Evolutionary conservation across 1,140 invertebrate genomes (phyloP).

Genomic region (Cyclina sinensis): DNA sequence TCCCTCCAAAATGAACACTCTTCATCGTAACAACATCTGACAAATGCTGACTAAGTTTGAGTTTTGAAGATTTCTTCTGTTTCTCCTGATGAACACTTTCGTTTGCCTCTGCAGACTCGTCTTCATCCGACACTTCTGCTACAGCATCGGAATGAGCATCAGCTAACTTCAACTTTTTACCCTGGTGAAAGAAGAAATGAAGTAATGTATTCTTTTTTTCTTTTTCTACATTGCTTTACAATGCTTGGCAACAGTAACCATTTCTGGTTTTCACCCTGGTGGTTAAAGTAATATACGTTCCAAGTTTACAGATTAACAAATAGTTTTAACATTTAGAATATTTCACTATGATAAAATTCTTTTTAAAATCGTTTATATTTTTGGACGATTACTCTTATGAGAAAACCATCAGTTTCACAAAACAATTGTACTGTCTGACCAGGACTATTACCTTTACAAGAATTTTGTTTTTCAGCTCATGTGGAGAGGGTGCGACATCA

Average conservation of each 20-base stretch:
- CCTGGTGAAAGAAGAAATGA: neutral
- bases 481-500: constrained; percentile 76
- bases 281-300: too few relatives aligned
- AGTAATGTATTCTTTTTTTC: too few relatives aligned
- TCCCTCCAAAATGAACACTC: constrained; percentile 87
- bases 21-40: constrained; percentile 87
- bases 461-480: constrained; percentile 81
- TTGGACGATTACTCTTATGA: too few relatives aligned
- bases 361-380: too few relatives aligned
- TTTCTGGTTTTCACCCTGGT: too few relatives aligned
- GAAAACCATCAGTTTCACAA: too few relatives aligned
- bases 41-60: constrained; percentile 85
- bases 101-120: constrained; percentile 82
- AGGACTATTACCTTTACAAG: constrained; percentile 81
- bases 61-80: constrained; percentile 75
- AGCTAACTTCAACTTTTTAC: constrained; percentile 72
- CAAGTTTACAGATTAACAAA: too few relatives aligned
- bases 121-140: constrained; percentile 83
- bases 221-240: too few relatives aligned
- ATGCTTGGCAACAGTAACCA: too few relatives aligned
- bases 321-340: too few relatives aligned
- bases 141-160: constrained; percentile 37
- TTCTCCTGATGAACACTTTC: constrained; percentile 69
- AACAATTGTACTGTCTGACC: too few relatives aligned
- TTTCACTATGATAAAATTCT: too few relatives aligned